phyloP scores from a whole-genome alignment of 2,797 vertebrate genomes.

The Tolypeutes matacus region DNA sequence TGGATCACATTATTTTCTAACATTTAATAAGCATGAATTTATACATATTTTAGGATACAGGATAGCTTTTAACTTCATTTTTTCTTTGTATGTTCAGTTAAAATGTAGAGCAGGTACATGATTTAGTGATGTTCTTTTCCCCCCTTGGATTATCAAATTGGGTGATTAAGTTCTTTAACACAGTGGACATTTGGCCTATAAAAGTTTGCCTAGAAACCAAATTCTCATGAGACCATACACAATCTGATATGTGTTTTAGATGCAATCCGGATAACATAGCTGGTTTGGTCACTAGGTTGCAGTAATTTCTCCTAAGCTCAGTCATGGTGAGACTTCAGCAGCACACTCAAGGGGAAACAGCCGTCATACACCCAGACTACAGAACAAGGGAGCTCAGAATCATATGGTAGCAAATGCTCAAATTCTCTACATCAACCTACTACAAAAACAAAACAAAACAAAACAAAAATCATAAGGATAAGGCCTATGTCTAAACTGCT shows the following conservation, averaged over 20 bases:
- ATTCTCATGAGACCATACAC: constrained; percentile 15
- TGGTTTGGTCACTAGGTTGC: background rate
- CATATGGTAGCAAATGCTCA: background rate
- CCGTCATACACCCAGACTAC: background rate
- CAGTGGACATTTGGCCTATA: constrained; percentile 57
- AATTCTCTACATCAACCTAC: background rate
- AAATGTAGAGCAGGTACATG: background rate
- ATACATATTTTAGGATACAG: constrained; percentile 16
- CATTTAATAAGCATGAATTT: constrained; percentile 52
- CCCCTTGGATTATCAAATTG: constrained; percentile 6
- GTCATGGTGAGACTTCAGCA: background rate
- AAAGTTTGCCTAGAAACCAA: constrained; percentile 55
- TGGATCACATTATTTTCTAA: constrained; percentile 41
- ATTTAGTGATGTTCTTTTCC: background rate
- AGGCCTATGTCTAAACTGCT: background rate
- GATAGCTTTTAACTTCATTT: background rate
- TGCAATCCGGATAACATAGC: background rate
- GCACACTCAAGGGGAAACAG: background rate
- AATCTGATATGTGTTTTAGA: constrained; percentile 43
- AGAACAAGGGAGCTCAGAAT: background rate
- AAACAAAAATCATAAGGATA: background rate
- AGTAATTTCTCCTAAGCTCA: background rate
- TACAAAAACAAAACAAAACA: background rate
- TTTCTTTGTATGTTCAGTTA: constrained; percentile 39
- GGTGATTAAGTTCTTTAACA: constrained; percentile 47